Percentiles rank a stretch among this genome's conserved stretches.
phyloP scores from a whole-genome alignment of 2,888 invertebrate genomes.

The Esperia sulphurella region DNA sequence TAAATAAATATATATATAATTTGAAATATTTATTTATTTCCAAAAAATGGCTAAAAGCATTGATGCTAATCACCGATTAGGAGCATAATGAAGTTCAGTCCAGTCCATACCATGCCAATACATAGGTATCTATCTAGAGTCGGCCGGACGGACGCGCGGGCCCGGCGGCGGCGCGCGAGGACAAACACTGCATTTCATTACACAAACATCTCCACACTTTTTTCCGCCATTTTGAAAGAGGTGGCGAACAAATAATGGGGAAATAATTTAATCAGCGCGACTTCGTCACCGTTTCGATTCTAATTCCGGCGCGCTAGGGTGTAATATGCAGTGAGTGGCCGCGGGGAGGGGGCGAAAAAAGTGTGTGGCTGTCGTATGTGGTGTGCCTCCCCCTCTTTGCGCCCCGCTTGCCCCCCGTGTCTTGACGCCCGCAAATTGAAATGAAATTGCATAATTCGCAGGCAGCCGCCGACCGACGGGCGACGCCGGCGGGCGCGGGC shows the following conservation, averaged over 20 bases:
- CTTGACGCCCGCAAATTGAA: conserved; percentile 63
- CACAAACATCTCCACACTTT: neutral
- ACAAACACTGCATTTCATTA: neutral
- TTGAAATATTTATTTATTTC: too few relatives aligned
- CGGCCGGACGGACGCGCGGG: too few relatives aligned
- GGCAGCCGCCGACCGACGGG: too few relatives aligned
- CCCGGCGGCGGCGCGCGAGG: neutral
- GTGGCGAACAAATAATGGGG: conserved; percentile 75
- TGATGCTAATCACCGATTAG: too few relatives aligned
- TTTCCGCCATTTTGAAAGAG: conserved; percentile 75
- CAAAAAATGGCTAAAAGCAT: too few relatives aligned
- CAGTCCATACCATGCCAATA: too few relatives aligned
- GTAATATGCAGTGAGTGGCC: conserved; percentile 32
- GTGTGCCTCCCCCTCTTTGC: too few relatives aligned
- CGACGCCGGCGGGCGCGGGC: conserved; percentile 20
- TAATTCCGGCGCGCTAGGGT: conserved; percentile 45
- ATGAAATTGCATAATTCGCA: conserved; percentile 72
- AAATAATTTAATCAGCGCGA: conserved; percentile 69
- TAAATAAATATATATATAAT: too few relatives aligned
- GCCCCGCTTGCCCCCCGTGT: conserved; percentile 17
- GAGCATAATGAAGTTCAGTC: too few relatives aligned
- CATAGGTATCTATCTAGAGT: too few relatives aligned
- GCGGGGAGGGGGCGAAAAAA: conserved; percentile 56
- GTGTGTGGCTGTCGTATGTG: conserved; percentile 60
- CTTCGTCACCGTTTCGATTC: conserved; percentile 31